Base-by-base conservation (phyloP, 2,888 invertebrate genomes). In the Meghimatium bilineatum region DNA sequence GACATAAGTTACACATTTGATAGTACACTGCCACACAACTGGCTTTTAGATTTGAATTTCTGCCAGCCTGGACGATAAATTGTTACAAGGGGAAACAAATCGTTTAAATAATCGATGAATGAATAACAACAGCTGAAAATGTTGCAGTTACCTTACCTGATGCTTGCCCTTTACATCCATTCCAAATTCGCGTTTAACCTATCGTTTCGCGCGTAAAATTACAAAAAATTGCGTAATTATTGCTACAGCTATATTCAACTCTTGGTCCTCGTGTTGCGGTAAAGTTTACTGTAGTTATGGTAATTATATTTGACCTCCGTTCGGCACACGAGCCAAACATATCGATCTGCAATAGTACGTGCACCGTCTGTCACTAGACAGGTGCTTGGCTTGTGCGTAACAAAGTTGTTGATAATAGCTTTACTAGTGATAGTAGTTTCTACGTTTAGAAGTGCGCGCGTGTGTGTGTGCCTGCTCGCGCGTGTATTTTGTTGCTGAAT, bases 301-400 rank as follows among this genome's bases (percentile, higher is more conserved):
- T 72, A 72, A 72, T 72, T 72, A 72, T 72, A 49, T 72, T n/a
- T 72, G 72, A 72, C 72, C 72, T 72, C 72, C 6, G 72, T 44
- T 44, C 49, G 52, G 10, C 74, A 52, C 74, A 34, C 52, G 74
- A 74, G 74, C 52, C 74, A 74, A 74, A 74, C 74, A 74, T 52
- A 74, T 74, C 52, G 74, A 74, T 29, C 74, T 52, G 32, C 17
- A 20, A 52, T 74, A 14, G 29, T 52, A 32, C 52, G 49, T 44
- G 49, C 72, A 72, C 72, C n/a, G 72, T 49, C 29, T 72, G 72
- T 72, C 72, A 72, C 72, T 44, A 14, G 8, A 5, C 69, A 36
- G 38, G 69, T 71, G 36, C 69, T 71, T 20, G 69, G 36, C 23
- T 71, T 36, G 38, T 71, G 69, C 38, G 69, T 71, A 38, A 26